Evolutionary conservation across 2,888 invertebrate genomes (phyloP), one percentile per base, ranked within the genome.

Genomic region (Drosophila limbata): DNA sequence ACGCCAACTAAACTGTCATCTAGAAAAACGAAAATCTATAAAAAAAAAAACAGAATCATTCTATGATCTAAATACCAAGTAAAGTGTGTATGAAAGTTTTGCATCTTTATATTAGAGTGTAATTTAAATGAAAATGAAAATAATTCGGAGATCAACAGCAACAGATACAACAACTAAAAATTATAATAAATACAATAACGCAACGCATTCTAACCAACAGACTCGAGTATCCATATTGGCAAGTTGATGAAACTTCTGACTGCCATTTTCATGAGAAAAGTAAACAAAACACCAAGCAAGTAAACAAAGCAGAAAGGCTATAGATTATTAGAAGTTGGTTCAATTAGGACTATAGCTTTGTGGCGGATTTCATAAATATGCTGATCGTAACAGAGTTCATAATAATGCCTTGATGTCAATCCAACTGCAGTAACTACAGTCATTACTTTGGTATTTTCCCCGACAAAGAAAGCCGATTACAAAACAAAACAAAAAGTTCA

Each of bases 71-170:
- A 75, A 74, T 76, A 74, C 76, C 78, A 85, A 85, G 80, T 69
- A 76, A 73, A 67, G 88, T 83, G 84, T 79, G 77, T 77, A 76
- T 70, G 80, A 84, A 84, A 69, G 79, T 86, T 85, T 86, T 86
- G 85, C 85, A 86, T 86, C 89, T 86, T 86, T 89, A 88, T 88
- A 82, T 88, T 84, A 84, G 80, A 74, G 77, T 82, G 79, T 83
- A 87, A 80, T 69, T 69, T 28, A 71, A 75, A 70, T 45, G 52
- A 72, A 71, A 75, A 69, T 45, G 52, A 72, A 68, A 60, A 63
- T 53, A 63, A 48, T 33, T 33, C 33, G 45, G 40, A 53, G 39
- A 70, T 59, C 40, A 56, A 60, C 57, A 61, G 13, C 39, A 55
- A 51, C 28, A 56, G 64, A 42, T 69, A 56, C 64, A 53, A 39